Conservation (phyloP, 2,113 vertebrate species). For the Scophthalmus maximus region DNA sequence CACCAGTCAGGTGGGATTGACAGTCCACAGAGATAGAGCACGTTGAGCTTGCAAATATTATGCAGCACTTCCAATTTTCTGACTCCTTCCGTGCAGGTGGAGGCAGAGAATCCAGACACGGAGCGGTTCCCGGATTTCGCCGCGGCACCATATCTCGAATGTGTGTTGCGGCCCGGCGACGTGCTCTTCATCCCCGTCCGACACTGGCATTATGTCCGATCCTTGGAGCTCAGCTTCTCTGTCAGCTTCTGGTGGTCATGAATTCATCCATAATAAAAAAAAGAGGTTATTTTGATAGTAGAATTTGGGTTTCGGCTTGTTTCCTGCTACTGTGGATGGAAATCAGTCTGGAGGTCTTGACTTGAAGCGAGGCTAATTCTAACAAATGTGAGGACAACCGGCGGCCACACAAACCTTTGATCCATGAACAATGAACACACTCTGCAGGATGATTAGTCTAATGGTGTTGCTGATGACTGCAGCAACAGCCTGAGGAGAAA, state of each 20-base stretch:
- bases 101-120: slow-evolving; percentile 90
- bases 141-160: slow-evolving; percentile 87
- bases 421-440: slow-evolving; percentile 53
- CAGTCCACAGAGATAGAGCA: slow-evolving; percentile 37
- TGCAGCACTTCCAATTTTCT: slow-evolving; percentile 37
- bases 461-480: slow-evolving; percentile 56
- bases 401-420: slow-evolving; percentile 60
- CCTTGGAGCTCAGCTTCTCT: slow-evolving; percentile 93
- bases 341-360: slow-evolving; percentile 27
- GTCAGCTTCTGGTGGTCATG: slow-evolving; percentile 99
- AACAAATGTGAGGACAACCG: slow-evolving; percentile 35
- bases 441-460: slow-evolving; percentile 59
- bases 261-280: slow-evolving; percentile 38
- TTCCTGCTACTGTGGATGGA: slow-evolving; percentile 12
- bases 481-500: slow-evolving; percentile 23
- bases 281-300: background rate
- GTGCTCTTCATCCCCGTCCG: slow-evolving; percentile 91
- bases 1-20: slow-evolving; percentile 92
- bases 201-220: slow-evolving; percentile 94
- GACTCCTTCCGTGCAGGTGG: slow-evolving; percentile 82
- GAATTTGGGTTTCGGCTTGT: background rate
- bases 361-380: slow-evolving; percentile 58
- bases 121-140: slow-evolving; percentile 88
- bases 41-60: slow-evolving; percentile 31
- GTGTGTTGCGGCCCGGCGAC: slow-evolving; percentile 90